Base-by-base conservation (phyloP, 2,113 vertebrate species). In the Leptobrachium leishanense region DNA sequence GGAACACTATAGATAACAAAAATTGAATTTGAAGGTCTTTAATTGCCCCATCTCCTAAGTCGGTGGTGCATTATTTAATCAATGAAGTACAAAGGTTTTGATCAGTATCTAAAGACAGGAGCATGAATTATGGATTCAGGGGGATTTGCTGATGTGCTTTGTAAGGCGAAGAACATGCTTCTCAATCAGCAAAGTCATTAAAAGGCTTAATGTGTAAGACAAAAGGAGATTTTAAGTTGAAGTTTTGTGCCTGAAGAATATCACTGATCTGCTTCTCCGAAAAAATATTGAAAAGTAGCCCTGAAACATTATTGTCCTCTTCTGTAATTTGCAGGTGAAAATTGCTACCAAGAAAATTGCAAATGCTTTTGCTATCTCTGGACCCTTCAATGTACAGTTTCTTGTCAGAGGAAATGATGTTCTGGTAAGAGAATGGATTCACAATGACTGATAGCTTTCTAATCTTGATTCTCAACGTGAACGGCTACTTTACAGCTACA, bases 311-410 rank as follows among this genome's bases (percentile, higher is more conserved):
- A 15, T 2, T 87, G 12, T 65, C 0, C 20, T 50, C 80, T 43
- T 8, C 2, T 86, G 82, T 84, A 53, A 5, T 68, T 70, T 85
- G 44, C 82, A 98, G 97, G 91, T 98, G 75, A 99, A 98, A 87
- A 90, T 87, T 79, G 94, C 94, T 65, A 95, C 95, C 42, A 88
- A 88, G 75, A 98, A 95, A 90, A 97, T 98, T 53, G 96, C 96
- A 0, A 91, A 91, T 79, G 95, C 94, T 50, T 98, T 98, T 90
- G 93, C 94, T 82, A 98, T 98, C 89, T 97, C 96, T 59, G 97
- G 97, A 13, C 97, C 96, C 0, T 99, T 98, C 88, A 99, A 98
- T 68, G 92, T 96, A 73, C 97, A 98, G 59, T 99, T 98, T 87
- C 90, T 99, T 88, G 94, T 99, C 80, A 94, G 91, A 92, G 95